Conservation (phyloP, 92 coral and sea anemone genomes). For the Plumapathes pennacea region DNA sequence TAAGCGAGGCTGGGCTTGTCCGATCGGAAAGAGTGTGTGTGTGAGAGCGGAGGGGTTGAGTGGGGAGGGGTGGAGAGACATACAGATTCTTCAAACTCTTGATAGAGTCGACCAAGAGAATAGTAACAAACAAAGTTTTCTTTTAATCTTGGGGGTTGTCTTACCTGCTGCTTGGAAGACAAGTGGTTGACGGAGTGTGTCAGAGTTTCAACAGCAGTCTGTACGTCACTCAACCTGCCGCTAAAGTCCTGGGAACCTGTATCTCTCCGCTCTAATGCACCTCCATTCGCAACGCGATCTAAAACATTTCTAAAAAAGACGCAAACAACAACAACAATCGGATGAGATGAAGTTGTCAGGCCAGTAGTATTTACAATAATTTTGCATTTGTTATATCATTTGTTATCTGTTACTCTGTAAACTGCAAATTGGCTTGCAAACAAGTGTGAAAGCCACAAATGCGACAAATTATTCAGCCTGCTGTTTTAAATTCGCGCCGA, state of each 20-base stretch:
- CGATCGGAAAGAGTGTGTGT: no score
- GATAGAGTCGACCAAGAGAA: neutral
- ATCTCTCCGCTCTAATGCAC: conserved; percentile 70
- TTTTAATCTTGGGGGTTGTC: neutral
- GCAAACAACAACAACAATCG: neutral
- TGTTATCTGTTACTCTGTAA: neutral
- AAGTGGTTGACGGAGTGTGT: conserved; percentile 82
- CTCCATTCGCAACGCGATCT: conserved; percentile 45
- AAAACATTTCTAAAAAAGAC: conserved; percentile 48
- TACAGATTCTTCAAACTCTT: no score
- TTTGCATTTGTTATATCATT: neutral
- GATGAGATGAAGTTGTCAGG: neutral
- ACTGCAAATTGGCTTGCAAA: no score
- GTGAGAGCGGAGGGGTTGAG: no score
- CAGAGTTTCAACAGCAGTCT: conserved; percentile 75
- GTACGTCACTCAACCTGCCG: conserved; percentile 64
- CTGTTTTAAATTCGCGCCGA: no score
- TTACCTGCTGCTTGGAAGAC: conserved; percentile 89
- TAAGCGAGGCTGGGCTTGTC: no score
- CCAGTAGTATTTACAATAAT: neutral
- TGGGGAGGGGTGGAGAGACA: no score
- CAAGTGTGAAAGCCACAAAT: no score
- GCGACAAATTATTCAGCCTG: no score
- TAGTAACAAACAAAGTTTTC: neutral
- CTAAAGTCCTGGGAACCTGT: conserved; percentile 42